These are phyloP conservation scores for Meteorus cinctellus DNA, from an alignment of 2,888 invertebrate genomes.

Conservation along the genomic window DNA sequence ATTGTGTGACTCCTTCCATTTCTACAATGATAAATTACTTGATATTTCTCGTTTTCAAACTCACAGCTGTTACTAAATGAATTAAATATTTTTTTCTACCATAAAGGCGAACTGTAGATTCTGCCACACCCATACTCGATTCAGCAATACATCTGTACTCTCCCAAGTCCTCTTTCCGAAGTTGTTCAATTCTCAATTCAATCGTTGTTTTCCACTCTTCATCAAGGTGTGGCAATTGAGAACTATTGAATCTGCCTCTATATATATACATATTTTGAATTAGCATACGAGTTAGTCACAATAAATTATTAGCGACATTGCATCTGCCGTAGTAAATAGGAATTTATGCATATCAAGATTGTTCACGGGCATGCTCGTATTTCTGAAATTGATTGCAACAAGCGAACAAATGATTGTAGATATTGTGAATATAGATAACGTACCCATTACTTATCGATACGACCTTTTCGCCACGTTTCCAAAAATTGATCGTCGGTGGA, in stretches of 20 bases:
- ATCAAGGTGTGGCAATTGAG: constrained; percentile 76
- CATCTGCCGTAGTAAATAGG: constrained; percentile 19
- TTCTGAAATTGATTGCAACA: constrained; percentile 23
- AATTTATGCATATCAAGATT: constrained; percentile 30
- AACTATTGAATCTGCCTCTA: constrained; percentile 80
- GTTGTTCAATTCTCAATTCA: constrained; percentile 78
- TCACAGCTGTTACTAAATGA: neutral
- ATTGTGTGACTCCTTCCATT: constrained; percentile 60
- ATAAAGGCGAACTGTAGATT: constrained; percentile 81
- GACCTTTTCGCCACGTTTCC: constrained; percentile 78
- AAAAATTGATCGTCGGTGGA: constrained; percentile 81
- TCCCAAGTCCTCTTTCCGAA: constrained; percentile 78
- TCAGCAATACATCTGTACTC: constrained; percentile 83
- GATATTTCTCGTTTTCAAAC: constrained; percentile 6
- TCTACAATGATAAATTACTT: constrained; percentile 55
- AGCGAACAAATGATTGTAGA: constrained; percentile 13
- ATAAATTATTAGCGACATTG: constrained; percentile 42
- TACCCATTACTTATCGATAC: constrained; percentile 77
- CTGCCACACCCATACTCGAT: constrained; percentile 82
- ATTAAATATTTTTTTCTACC: constrained; percentile 73
- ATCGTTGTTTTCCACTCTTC: constrained; percentile 79
- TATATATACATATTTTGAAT: constrained; percentile 51
- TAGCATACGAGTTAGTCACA: constrained; percentile 37
- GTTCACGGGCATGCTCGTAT: constrained; percentile 27
- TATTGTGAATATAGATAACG: constrained; percentile 53